Evolutionary conservation across 2,888 invertebrate genomes (phyloP).

Genomic region (Bedellia somnulentella): DNA sequence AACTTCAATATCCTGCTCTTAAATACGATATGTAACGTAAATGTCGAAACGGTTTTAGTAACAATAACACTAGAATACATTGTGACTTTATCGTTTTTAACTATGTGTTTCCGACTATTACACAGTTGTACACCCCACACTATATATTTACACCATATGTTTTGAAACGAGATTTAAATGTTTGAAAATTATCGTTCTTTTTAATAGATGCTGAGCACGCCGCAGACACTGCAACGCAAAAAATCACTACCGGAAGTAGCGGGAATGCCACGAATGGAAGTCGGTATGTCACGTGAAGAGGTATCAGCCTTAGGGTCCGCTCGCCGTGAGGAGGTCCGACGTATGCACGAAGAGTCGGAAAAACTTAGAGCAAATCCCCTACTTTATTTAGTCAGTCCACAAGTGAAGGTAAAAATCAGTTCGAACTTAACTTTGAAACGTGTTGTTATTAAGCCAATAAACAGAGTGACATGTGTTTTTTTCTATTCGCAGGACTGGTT

Average conservation of each 20-base stretch:
- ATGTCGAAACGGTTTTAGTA: background rate
- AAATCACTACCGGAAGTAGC: slow-evolving; percentile 97
- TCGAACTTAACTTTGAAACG: too few species aligned
- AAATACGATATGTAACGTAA: too few species aligned
- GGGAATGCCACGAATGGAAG: slow-evolving; percentile 67
- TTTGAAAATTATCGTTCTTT: background rate
- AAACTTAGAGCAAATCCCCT: slow-evolving; percentile 92
- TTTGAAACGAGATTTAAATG: too few species aligned
- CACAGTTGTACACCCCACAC: too few species aligned
- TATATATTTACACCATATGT: too few species aligned
- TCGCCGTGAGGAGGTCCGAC: slow-evolving; percentile 90
- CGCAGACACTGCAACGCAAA: slow-evolving; percentile 83
- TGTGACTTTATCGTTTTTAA: too few species aligned
- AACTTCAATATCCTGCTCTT: too few species aligned
- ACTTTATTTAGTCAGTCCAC: slow-evolving; percentile 94
- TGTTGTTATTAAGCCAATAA: background rate
- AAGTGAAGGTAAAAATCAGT: slow-evolving; percentile 92
- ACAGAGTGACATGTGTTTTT: background rate
- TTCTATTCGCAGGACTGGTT: slow-evolving; percentile 83
- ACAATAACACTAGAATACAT: too few species aligned
- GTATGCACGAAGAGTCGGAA: slow-evolving; percentile 89
- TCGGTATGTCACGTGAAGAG: slow-evolving; percentile 91
- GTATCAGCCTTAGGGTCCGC: slow-evolving; percentile 92
- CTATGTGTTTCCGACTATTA: too few species aligned
- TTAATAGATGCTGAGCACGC: slow-evolving; percentile 74